These are phyloP conservation scores for Elgaria multicarinata DNA, from an alignment of 2,113 vertebrate species.

Conservation along the genomic window DNA sequence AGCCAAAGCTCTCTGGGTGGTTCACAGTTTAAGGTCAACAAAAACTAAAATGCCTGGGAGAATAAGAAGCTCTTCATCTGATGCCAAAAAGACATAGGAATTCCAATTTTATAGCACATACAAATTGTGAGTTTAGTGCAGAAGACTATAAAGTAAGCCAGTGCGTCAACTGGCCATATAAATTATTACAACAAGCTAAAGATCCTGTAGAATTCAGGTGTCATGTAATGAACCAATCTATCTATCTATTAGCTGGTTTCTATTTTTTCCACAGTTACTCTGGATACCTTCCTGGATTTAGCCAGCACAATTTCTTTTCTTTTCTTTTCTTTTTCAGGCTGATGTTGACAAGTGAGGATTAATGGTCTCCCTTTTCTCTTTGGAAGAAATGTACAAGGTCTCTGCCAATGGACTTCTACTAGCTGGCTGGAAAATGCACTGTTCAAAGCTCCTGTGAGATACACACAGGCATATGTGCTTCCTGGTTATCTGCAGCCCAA, in stretches of 20 bases:
- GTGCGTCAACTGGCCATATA: not conserved
- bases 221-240: not conserved
- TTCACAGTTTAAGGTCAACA: too few relatives aligned
- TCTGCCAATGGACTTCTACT: constrained; percentile 16
- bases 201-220: not conserved
- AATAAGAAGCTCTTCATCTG: too few relatives aligned
- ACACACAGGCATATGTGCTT: not conserved
- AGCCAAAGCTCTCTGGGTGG: too few relatives aligned
- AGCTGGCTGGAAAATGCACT: constrained; percentile 9
- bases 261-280: constrained; percentile 2
- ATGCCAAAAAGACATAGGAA: too few relatives aligned
- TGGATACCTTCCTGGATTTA: constrained; percentile 4
- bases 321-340: not conserved
- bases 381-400: constrained; percentile 41
- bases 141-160: constrained; percentile 6
- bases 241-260: not conserved
- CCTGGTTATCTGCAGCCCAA: not conserved
- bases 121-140: too few relatives aligned
- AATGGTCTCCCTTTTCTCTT: constrained; percentile 16
- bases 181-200: not conserved
- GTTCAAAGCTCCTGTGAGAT: constrained; percentile 18
- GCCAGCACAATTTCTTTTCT: not conserved
- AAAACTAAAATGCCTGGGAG: too few relatives aligned
- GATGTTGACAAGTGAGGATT: constrained; percentile 16
- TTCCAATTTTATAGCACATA: too few relatives aligned